These are phyloP conservation scores for Silurus glanis DNA, from an alignment of 2,113 vertebrate genomes.

Conservation along the genomic window DNA sequence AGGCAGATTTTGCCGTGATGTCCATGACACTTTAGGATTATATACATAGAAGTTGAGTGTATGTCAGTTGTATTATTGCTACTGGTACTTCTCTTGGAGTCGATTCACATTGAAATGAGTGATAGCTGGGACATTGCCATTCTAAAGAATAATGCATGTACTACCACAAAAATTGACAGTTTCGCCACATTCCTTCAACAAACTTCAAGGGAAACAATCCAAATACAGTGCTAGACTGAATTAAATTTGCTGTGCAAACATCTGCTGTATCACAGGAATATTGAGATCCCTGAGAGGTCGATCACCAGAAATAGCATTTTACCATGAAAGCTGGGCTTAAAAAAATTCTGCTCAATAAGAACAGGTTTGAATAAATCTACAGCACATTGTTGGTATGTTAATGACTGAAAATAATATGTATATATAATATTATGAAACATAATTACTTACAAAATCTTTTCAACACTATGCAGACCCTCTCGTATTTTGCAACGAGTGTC, in stretches of 20 bases:
- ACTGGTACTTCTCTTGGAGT: constrained; percentile 32
- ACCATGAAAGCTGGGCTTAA: background rate
- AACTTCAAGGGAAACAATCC: background rate
- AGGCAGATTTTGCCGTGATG: background rate
- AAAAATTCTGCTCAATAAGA: background rate
- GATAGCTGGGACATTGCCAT: constrained; percentile 1
- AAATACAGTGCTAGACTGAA: background rate
- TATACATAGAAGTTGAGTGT: constrained; percentile 38
- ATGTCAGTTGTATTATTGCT: constrained; percentile 32
- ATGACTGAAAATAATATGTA: background rate
- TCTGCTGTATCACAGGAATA: constrained; percentile 3
- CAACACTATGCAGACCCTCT: background rate
- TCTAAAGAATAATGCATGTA: constrained; percentile 23
- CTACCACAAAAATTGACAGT: background rate
- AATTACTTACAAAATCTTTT: background rate
- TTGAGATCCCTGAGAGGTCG: background rate
- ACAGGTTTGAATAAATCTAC: background rate
- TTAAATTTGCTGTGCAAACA: background rate
- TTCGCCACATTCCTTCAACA: background rate
- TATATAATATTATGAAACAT: background rate
- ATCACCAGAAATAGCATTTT: background rate
- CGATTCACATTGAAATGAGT: constrained; percentile 42
- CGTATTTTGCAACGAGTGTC: background rate
- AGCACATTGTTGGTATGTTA: background rate
- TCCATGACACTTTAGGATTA: background rate